Percentiles rank a stretch among this genome's conserved stretches.
Conservation (phyloP, 1,140 invertebrate genomes). For the Alviniconcha marisindica region DNA sequence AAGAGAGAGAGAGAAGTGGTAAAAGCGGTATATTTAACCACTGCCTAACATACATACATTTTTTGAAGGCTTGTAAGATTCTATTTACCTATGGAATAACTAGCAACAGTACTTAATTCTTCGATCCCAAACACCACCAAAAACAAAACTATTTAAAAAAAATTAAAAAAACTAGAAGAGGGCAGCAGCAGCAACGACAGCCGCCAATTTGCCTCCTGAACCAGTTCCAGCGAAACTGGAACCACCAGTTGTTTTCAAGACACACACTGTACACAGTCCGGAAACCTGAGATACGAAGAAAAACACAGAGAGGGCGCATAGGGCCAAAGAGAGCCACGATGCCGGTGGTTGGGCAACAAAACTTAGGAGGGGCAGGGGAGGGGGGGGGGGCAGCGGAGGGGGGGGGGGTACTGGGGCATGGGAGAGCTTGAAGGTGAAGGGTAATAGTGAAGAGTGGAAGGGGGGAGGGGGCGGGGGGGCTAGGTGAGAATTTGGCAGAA, state of each 20-base stretch:
- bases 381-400: not conserved
- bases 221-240: not conserved
- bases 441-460: not conserved
- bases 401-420: not conserved
- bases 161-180: too few relatives aligned
- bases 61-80: too few relatives aligned
- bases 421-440: not conserved
- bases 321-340: not conserved
- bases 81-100: too few relatives aligned
- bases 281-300: constrained; percentile 17
- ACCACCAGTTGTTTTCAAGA: not conserved
- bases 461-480: not conserved
- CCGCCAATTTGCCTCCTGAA: constrained; percentile 15
- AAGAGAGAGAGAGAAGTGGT: too few relatives aligned
- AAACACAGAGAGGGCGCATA: constrained; percentile 6
- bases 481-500: constrained; percentile 29
- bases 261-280: not conserved
- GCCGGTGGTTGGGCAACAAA: constrained; percentile 22
- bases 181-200: too few relatives aligned
- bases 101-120: not conserved
- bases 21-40: too few relatives aligned
- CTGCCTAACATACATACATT: too few relatives aligned
- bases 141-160: too few relatives aligned
- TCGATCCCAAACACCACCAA: not conserved
- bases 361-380: not conserved